Percentiles rank a stretch among this genome's conserved stretches.
phyloP scores from a whole-genome alignment of 2,888 invertebrate species.

The Cephus runcator region DNA sequence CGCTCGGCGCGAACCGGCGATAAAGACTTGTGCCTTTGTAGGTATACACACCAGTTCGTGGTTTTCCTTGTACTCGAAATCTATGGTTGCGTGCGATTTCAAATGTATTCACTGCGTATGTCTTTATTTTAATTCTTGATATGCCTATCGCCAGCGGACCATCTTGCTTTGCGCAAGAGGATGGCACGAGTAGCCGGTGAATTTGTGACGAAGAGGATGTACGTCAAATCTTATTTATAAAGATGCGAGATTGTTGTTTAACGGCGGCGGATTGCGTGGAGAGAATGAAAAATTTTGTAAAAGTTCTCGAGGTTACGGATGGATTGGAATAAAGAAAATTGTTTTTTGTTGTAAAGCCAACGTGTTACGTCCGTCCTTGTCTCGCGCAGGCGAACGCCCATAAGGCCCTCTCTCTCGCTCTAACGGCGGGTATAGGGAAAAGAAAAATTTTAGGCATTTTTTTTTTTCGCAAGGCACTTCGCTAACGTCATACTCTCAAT shows the following conservation, averaged over 20 bases:
- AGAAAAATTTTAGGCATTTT: background rate
- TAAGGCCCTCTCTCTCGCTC: background rate
- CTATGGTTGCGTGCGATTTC: background rate
- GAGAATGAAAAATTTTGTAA: background rate
- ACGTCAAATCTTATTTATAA: background rate
- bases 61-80: background rate
- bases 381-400: background rate
- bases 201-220: background rate
- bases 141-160: background rate
- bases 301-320: background rate
- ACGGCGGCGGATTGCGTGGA: background rate
- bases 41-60: too few relatives aligned
- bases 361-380: background rate
- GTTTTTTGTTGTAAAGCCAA: too few relatives aligned
- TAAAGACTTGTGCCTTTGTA: background rate
- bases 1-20: constrained; percentile 9
- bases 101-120: background rate
- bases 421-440: background rate
- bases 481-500: background rate
- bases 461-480: too few relatives aligned
- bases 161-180: constrained; percentile 1
- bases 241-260: background rate
- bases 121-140: background rate
- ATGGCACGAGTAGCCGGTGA: background rate
- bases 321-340: too few relatives aligned